Evolutionary conservation across 1,140 invertebrate genomes (phyloP), one percentile per base, ranked within the genome.

Genomic region (Probaryconus sp.): DNA sequence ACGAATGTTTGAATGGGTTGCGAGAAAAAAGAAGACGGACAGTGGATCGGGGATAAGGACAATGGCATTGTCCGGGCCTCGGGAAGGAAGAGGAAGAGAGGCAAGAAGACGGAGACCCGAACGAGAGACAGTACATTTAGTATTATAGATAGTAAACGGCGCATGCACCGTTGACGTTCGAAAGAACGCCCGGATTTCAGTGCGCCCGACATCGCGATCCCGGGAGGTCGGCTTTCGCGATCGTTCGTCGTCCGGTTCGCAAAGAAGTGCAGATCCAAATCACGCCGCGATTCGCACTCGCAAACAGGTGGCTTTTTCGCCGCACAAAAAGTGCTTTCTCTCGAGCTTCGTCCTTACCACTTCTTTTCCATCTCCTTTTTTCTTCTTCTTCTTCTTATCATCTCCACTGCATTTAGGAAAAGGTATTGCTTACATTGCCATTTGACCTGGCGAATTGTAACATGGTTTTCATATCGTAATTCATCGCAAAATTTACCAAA

Each of bases 181-280:
- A 60, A 76, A 51, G 71, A 78, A 71, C 76, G 73, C 83, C 82
- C 78, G 81, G 83, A 82, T 83, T 77, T 84, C 81, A 84, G 83
- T 84, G 81, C 80, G 82, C 76, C 77, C 81, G 69, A 81, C 74
- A 77, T 76, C 82, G 81, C 82, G 80, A 81, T 76, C 72, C 71
- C 79, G 73, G 60, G 64, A 70, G 72, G 78, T 76, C 77, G 76
- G 53, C 50, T 72, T 65, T 67, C 35, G 74, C 70, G 78, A 64
- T 64, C 35, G 20, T 42, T 6, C 18, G 30, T 56, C 51, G 53
- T 35, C 55, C 24, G 35, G 9, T 24, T 24, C 5, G 30, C 63
- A 50, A 67, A 67, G 51, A 67, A 43, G 58, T 40, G n/a, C n/a
- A n/a, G 37, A 24, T 35, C 26, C 35, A 21, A 1, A 7, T 11